Conservation (phyloP, 2,113 vertebrate species). For the Plecturocebus donacophilus region DNA sequence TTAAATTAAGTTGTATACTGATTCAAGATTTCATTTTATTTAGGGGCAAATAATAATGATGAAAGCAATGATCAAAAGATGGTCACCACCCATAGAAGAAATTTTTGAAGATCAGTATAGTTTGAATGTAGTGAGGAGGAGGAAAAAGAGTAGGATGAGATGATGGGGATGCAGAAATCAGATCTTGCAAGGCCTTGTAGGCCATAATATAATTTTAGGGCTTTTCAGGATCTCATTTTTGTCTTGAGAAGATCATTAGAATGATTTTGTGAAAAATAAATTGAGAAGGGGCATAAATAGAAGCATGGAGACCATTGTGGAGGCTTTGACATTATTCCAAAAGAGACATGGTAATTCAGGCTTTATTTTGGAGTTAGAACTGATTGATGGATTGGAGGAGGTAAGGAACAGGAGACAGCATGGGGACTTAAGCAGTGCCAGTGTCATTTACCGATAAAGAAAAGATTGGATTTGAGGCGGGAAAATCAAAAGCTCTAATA, state of each 20-base stretch:
- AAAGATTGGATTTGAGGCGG: neutral
- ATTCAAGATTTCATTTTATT: neutral
- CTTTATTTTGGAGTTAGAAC: neutral
- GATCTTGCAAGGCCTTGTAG: neutral
- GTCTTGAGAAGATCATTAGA: neutral
- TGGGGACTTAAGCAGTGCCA: neutral
- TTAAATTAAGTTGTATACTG: neutral
- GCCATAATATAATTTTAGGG: neutral
- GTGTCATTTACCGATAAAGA: neutral
- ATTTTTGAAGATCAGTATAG: neutral
- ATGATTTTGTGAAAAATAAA: conserved; percentile 17
- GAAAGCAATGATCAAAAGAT: neutral
- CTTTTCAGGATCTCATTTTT: neutral
- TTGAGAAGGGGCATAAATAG: neutral
- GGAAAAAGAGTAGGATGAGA: neutral
- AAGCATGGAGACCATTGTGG: neutral
- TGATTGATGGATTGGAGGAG: neutral
- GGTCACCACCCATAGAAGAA: neutral
- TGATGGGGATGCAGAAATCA: neutral
- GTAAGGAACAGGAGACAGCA: neutral
- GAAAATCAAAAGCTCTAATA: neutral
- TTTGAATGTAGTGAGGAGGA: neutral
- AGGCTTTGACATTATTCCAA: neutral
- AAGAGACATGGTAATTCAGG: neutral
- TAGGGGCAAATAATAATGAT: neutral